A percentile compares a stretch with the other conserved stretches of the same genome.
phyloP scores from a whole-genome alignment of 2,797 vertebrate genomes.

The Chromis chromis region DNA sequence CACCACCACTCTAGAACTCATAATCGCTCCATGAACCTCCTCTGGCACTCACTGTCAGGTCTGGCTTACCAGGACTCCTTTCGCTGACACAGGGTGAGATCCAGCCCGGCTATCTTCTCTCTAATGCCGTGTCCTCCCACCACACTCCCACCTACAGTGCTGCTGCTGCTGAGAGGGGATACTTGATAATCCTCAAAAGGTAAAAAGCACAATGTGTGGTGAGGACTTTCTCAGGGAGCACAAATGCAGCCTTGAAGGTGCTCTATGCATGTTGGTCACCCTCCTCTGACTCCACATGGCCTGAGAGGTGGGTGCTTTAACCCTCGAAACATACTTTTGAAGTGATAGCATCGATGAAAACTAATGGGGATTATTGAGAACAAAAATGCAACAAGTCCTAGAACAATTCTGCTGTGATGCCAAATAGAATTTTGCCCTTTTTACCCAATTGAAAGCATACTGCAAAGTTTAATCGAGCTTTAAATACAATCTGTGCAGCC shows the following conservation, averaged over 20 bases:
- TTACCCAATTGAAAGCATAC: neutral
- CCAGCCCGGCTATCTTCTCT: slow-evolving; percentile 27
- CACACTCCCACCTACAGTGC: slow-evolving; percentile 44
- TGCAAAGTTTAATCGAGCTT: neutral
- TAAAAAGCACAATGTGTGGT: slow-evolving; percentile 33
- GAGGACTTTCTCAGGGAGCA: slow-evolving; percentile 24
- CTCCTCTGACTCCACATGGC: slow-evolving; percentile 1
- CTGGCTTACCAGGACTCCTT: slow-evolving; percentile 43
- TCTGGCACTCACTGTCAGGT: slow-evolving; percentile 38
- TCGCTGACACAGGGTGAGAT: slow-evolving; percentile 44
- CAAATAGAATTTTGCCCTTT: neutral
- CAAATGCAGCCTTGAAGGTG: slow-evolving; percentile 26
- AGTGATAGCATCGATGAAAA: too few species aligned
- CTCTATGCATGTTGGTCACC: slow-evolving; percentile 14
- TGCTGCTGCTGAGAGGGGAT: slow-evolving; percentile 32
- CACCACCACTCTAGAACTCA: slow-evolving; percentile 31
- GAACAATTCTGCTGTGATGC: too few species aligned
- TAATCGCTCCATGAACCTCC: slow-evolving; percentile 48
- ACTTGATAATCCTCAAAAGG: slow-evolving; percentile 52
- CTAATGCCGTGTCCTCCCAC: slow-evolving; percentile 38
- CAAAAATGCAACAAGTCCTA: too few species aligned
- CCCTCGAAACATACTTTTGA: neutral
- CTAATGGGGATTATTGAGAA: too few species aligned
- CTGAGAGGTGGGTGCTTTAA: neutral
- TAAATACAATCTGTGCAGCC: neutral